Evolutionary conservation across 2,797 vertebrate genomes (phyloP), one percentile per base, ranked within the genome.

Genomic region (Hydrolagus colliei): DNA sequence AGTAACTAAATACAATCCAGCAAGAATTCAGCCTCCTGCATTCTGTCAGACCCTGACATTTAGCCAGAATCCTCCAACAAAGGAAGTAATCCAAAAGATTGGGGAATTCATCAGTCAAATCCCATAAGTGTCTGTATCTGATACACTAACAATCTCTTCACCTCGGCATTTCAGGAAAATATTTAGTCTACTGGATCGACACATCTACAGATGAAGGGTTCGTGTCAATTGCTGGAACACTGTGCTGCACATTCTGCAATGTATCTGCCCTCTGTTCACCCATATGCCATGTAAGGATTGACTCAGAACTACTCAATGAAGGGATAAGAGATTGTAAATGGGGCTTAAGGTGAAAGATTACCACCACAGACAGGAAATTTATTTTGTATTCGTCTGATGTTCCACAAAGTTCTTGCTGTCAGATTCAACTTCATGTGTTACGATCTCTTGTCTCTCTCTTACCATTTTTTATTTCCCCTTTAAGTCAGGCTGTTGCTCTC

Each of bases 101-200:
- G 90, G 90, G 90, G 90, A 91, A 92, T 91, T 92, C 92, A 91
- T 92, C 92, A 90, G 87, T 90, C 88, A 89, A 90, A 90, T 88
- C 88, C 88, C 80, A 0, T 88, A 91, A 92, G 90, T 86, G 88
- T 91, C 91, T 88, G 89, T 89, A 0, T 0, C 86, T 86, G 90
- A 92, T 92, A 93, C 87, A 88, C 20, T 10, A 18, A 85, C 86
- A 86, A 74, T 88, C 89, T 78, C 74, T 62, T 86, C 73, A 67
- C 80, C 91, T 87, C 86, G 41, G 4, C 87, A 77, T 88, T 90
- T 89, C 89, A 89, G 87, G 85, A 27, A 85, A 86, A 84, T 85
- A 86, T 86, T 4, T 27, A 14, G 86, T 27, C 86, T 72, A n/a
- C 88, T 86, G 77, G 86, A 86, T 87, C 77, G 73, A 22, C 52